A percentile compares a stretch with the other conserved stretches of the same genome.
These are phyloP conservation scores for Perodicticus potto DNA, from an alignment of 2,797 vertebrate species.

Conservation along the genomic window DNA sequence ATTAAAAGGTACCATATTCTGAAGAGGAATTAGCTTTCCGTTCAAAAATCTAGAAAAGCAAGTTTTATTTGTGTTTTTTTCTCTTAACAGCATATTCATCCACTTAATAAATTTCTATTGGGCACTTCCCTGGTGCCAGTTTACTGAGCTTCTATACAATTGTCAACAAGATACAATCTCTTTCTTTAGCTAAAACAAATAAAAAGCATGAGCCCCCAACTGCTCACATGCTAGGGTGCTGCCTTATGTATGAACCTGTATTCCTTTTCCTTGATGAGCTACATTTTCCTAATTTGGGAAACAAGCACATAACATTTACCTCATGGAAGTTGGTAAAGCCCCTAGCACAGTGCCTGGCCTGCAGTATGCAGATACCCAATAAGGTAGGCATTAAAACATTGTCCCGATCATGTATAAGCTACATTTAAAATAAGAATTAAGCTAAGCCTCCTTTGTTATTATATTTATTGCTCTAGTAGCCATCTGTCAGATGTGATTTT, in stretches of 20 bases:
- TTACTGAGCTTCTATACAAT: background rate
- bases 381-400: background rate
- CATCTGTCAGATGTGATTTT: background rate
- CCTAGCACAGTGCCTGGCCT: background rate
- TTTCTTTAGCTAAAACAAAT: background rate
- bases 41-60: background rate
- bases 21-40: background rate
- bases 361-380: background rate
- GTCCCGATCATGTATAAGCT: background rate
- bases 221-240: background rate
- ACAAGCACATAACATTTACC: background rate
- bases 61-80: slow-evolving; percentile 12
- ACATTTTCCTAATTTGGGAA: background rate
- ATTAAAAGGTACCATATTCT: background rate
- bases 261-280: background rate
- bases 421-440: background rate
- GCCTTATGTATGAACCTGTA: too few species aligned
- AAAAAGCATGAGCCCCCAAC: background rate
- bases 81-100: background rate
- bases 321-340: background rate
- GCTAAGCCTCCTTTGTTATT: background rate
- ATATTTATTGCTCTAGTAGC: background rate
- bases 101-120: background rate
- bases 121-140: background rate
- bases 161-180: background rate